Percentiles rank a stretch among this genome's conserved stretches.
These are phyloP conservation scores for Acromyrmex charruanus DNA, from an alignment of 1,140 invertebrate species.

Conservation along the genomic window DNA sequence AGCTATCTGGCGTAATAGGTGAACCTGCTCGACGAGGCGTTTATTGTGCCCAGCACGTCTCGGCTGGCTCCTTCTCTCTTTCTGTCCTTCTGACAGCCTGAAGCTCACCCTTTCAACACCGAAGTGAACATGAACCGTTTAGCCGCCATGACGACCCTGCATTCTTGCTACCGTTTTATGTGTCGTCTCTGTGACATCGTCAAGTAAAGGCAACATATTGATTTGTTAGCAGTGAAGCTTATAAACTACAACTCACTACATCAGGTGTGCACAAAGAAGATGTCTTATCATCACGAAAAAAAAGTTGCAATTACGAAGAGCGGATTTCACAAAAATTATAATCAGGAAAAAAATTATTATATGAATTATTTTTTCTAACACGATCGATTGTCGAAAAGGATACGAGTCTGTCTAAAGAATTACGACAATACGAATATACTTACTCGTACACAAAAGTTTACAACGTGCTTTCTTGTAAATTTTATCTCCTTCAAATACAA, in stretches of 20 bases:
- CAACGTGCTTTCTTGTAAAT: neutral
- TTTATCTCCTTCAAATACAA: conserved; percentile 52
- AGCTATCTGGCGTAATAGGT: conserved; percentile 78
- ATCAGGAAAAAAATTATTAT: neutral
- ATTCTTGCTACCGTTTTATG: conserved; percentile 41
- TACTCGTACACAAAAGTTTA: neutral
- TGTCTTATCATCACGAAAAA: neutral
- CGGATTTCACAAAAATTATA: neutral
- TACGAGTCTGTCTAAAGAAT: neutral
- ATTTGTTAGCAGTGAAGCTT: neutral
- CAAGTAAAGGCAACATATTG: conserved; percentile 14
- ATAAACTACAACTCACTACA: neutral
- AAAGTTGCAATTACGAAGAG: neutral
- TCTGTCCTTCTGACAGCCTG: neutral
- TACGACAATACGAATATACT: neutral
- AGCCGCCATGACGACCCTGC: conserved; percentile 36
- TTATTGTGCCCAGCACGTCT: conserved; percentile 80
- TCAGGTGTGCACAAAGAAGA: neutral
- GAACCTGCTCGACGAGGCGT: conserved; percentile 76
- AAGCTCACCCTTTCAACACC: conserved; percentile 62
- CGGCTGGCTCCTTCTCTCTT: conserved; percentile 41
- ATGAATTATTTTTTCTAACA: conserved; percentile 4
- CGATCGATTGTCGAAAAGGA: neutral
- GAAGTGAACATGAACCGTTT: conserved; percentile 60
- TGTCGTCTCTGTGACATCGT: conserved; percentile 11